Evolutionary conservation across 2,113 vertebrate genomes (phyloP).

Genomic region (Xiphophorus hellerii): DNA sequence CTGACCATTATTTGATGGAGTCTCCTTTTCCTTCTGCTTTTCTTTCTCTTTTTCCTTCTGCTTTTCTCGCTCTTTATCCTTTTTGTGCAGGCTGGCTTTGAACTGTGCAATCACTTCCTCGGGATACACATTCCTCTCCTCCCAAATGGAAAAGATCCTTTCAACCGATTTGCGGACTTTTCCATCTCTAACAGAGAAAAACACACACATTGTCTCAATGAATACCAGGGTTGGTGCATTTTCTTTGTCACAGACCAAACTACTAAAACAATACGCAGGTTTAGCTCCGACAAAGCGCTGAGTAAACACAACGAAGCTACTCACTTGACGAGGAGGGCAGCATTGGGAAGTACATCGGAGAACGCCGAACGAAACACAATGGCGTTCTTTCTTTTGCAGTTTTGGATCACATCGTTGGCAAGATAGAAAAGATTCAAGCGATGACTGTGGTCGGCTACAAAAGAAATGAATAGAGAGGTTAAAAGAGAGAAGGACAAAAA

Average conservation of each 20-base stretch:
- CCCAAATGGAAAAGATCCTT: slow-evolving; percentile 96
- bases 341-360: slow-evolving; percentile 91
- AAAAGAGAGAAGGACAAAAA: background rate
- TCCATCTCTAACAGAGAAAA: slow-evolving; percentile 84
- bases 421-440: slow-evolving; percentile 97
- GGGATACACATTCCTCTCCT: slow-evolving; percentile 93
- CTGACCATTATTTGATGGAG: slow-evolving; percentile 63
- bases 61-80: slow-evolving; percentile 71
- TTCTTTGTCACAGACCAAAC: background rate
- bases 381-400: slow-evolving; percentile 97
- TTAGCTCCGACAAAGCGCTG: background rate
- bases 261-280: background rate
- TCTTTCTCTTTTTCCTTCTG: slow-evolving; percentile 54
- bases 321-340: slow-evolving; percentile 92
- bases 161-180: slow-evolving; percentile 94
- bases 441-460: slow-evolving; percentile 89
- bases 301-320: slow-evolving; percentile 49
- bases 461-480: slow-evolving; percentile 9
- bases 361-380: slow-evolving; percentile 92
- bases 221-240: background rate
- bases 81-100: slow-evolving; percentile 81
- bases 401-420: slow-evolving; percentile 98
- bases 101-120: slow-evolving; percentile 91
- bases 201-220: background rate
- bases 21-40: slow-evolving; percentile 50